phyloP scores from a whole-genome alignment of 2,113 vertebrate genomes.

The Ageneiosus marmoratus region DNA sequence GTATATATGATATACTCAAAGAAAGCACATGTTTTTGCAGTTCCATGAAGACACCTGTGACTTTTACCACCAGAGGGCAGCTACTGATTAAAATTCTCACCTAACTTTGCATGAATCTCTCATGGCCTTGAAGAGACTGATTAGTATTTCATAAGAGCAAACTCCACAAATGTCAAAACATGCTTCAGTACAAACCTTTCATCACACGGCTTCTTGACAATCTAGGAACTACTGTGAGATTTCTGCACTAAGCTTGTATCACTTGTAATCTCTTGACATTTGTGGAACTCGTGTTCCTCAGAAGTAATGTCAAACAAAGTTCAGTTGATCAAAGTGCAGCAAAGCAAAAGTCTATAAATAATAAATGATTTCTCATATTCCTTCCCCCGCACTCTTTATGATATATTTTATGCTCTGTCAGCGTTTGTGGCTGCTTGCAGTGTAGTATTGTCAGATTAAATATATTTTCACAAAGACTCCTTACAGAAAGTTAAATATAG shows the following conservation, averaged over 20 bases:
- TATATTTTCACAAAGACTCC: neutral
- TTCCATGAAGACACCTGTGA: neutral
- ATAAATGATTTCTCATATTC: constrained; percentile 18
- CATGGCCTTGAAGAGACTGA: neutral
- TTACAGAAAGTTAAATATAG: neutral
- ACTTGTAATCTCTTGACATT: constrained; percentile 36
- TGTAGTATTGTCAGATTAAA: constrained; percentile 18
- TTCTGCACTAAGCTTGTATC: constrained; percentile 4
- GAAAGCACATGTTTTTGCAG: neutral
- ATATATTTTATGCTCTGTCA: constrained; percentile 2
- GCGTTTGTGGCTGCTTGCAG: neutral
- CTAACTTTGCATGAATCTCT: neutral
- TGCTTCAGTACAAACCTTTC: constrained; percentile 15
- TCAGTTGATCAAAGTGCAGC: constrained; percentile 11
- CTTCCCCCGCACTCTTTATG: neutral
- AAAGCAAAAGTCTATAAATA: constrained; percentile 35
- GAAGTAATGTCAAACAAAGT: constrained; percentile 15
- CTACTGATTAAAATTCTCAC: constrained; percentile 3
- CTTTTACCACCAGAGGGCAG: constrained; percentile 46
- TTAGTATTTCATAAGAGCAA: constrained; percentile 28
- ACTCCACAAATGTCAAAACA: constrained; percentile 32
- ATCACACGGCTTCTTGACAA: constrained; percentile 4
- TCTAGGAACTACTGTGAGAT: neutral
- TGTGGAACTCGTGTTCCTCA: constrained; percentile 14
- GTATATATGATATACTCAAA: neutral